These are phyloP conservation scores for Hirtodrosophila trivittata DNA, from an alignment of 2,888 invertebrate genomes.

Conservation along the genomic window DNA sequence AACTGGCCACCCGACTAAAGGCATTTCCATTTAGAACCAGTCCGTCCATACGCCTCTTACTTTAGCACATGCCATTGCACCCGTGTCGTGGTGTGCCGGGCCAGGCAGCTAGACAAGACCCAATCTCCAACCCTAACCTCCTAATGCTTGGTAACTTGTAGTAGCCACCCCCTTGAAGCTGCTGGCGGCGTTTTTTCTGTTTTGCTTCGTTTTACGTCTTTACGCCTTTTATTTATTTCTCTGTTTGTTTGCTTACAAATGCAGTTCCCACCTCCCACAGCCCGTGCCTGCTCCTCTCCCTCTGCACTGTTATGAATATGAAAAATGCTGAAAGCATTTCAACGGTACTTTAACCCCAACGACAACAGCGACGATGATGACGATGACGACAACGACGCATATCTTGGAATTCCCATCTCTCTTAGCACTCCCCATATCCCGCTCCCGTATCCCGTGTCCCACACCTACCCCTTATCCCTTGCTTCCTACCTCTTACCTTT, in stretches of 20 bases:
- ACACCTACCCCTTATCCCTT: not conserved
- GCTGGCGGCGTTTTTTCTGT: constrained; percentile 27
- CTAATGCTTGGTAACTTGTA: not conserved
- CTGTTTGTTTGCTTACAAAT: constrained; percentile 55
- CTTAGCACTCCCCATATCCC: constrained; percentile 7
- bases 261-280: constrained; percentile 15
- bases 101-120: constrained; percentile 1
- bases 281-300: not conserved
- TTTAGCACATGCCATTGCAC: constrained; percentile 46
- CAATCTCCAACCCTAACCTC: not conserved
- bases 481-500: not conserved
- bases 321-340: constrained; percentile 72
- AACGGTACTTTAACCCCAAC: constrained; percentile 70
- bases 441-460: no score
- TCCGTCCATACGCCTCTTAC: not conserved
- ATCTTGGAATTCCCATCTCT: constrained; percentile 49
- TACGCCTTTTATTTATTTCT: constrained; percentile 58
- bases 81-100: constrained; percentile 6
- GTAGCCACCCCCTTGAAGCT: constrained; percentile 24
- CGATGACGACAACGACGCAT: constrained; percentile 32
- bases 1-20: constrained; percentile 19
- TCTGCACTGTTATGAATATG: constrained; percentile 53
- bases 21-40: constrained; percentile 31
- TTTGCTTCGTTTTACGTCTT: constrained; percentile 34
- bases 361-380: constrained; percentile 21